Evolutionary conservation across 2,888 invertebrate genomes (phyloP), one percentile per base, ranked within the genome.

Genomic region (Thymelicus acteon): DNA sequence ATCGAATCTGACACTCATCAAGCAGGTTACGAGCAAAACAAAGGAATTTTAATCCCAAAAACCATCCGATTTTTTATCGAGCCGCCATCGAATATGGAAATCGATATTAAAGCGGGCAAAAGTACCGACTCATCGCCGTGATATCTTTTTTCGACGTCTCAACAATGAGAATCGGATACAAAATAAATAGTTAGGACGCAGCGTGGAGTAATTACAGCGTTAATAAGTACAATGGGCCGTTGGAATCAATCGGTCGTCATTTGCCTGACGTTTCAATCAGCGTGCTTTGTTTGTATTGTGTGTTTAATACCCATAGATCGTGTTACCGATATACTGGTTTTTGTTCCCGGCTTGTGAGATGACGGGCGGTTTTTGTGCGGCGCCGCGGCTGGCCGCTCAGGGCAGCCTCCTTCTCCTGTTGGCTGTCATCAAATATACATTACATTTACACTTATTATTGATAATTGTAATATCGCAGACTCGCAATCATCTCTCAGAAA

Each of bases 211-310:
- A 93, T 93, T 93, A 93, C 83, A 87, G 83, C 84, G 84, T 89
- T 93, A 93, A 92, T 92, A 92, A 89, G 87, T 89, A 91, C 89
- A 89, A 89, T 88, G 90, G 80, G 77, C 77, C 82, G 85, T 83
- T 86, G 88, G 87, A 92, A 89, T 91, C 91, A 90, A 91, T 92
- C 92, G 87, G 77, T 82, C 89, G 87, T 90, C 90, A 87, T 87
- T 88, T 86, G 87, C 80, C 85, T 93, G 93, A 93, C 93, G 91
- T 93, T 93, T 93, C 93, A 93, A 93, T 93, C 93, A 92, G 87
- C 91, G 85, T 88, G 82, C 87, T 89, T 92, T 93, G 93, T 93
- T 93, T 93, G 92, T 91, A 88, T 93, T 93, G 90, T 91, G 84
- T 83, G 90, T 91, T 91, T 91, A 91, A 91, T 91, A 90, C 85